Evolutionary conservation across 2,888 invertebrate species (phyloP).

Genomic region (Hypsopygia costalis): DNA sequence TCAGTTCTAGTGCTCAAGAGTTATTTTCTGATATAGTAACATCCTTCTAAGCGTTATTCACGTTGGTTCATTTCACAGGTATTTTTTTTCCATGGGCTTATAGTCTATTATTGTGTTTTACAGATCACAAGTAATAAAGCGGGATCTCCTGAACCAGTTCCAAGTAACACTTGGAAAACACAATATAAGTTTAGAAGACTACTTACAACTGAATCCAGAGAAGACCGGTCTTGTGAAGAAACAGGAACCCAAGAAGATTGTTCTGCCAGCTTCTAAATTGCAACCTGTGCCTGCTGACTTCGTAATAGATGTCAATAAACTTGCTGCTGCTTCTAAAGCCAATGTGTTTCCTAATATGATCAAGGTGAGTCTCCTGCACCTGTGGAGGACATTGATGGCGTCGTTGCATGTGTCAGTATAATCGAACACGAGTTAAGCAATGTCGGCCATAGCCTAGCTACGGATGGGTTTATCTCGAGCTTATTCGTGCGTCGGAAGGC

Average conservation of each 20-base stretch:
- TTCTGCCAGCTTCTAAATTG: conserved; percentile 64
- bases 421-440: no score
- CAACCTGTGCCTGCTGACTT: conserved; percentile 60
- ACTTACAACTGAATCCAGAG: conserved; percentile 15
- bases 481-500: no score
- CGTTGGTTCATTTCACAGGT: no score
- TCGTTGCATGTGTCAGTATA: no score
- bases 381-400: no score
- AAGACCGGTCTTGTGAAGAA: conserved; percentile 3
- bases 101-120: no score
- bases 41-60: no score
- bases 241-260: conserved; percentile 33
- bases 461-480: no score
- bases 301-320: conserved; percentile 40
- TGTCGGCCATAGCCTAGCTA: no score
- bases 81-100: conserved; percentile 25
- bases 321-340: conserved; percentile 20
- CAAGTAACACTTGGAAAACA: conserved; percentile 29
- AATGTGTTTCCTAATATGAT: conserved; percentile 13
- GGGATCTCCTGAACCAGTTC: conserved; percentile 33
- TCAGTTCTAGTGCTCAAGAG: no score
- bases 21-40: no score
- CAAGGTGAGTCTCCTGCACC: conserved; percentile 15
- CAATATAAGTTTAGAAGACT: conserved; percentile 34
- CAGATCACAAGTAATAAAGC: conserved; percentile 46